These are phyloP conservation scores for Hydrophis major DNA, from an alignment of 2,797 vertebrate genomes.

Conservation along the genomic window DNA sequence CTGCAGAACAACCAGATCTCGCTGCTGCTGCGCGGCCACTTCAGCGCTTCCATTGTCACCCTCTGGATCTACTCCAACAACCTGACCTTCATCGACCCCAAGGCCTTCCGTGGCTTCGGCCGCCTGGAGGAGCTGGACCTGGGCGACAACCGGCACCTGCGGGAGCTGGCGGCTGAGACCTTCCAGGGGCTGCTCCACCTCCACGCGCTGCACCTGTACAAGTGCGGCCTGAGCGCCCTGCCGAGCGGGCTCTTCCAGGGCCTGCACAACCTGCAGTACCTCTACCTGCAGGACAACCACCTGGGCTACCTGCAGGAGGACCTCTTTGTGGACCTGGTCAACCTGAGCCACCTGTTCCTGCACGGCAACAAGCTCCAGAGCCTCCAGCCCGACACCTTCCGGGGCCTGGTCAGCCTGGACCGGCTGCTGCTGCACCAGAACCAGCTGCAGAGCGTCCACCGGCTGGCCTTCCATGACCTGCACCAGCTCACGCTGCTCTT, in stretches of 20 bases:
- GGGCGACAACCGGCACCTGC: slow-evolving; percentile 93
- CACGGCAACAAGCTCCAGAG: slow-evolving; percentile 96
- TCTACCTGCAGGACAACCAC: slow-evolving; percentile 97
- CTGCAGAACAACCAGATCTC: slow-evolving; percentile 98
- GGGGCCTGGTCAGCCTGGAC: slow-evolving; percentile 90
- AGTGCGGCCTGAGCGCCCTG: slow-evolving; percentile 89
- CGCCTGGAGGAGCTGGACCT: slow-evolving; percentile 95
- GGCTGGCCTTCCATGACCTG: slow-evolving; percentile 91
- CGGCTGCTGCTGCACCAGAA: slow-evolving; percentile 95
- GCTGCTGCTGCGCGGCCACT: slow-evolving; percentile 86
- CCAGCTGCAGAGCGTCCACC: slow-evolving; percentile 92
- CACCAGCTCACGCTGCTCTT: slow-evolving; percentile 92
- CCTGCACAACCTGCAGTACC: slow-evolving; percentile 95
- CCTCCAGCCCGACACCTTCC: slow-evolving; percentile 92
- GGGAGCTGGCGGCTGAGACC: slow-evolving; percentile 89
- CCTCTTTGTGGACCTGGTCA: slow-evolving; percentile 93
- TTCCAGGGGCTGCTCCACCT: slow-evolving; percentile 91
- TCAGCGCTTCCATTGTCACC: slow-evolving; percentile 90
- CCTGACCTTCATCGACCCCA: slow-evolving; percentile 93
- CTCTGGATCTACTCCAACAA: slow-evolving; percentile 99
- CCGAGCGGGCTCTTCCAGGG: slow-evolving; percentile 90
- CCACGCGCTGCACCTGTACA: slow-evolving; percentile 93
- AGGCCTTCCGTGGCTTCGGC: slow-evolving; percentile 88
- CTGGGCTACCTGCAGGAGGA: slow-evolving; percentile 95
- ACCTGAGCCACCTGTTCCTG: slow-evolving; percentile 97